Evolutionary conservation across 2,797 vertebrate genomes (phyloP), one percentile per base, ranked within the genome.

Genomic region (Coranthus polyacanthus): DNA sequence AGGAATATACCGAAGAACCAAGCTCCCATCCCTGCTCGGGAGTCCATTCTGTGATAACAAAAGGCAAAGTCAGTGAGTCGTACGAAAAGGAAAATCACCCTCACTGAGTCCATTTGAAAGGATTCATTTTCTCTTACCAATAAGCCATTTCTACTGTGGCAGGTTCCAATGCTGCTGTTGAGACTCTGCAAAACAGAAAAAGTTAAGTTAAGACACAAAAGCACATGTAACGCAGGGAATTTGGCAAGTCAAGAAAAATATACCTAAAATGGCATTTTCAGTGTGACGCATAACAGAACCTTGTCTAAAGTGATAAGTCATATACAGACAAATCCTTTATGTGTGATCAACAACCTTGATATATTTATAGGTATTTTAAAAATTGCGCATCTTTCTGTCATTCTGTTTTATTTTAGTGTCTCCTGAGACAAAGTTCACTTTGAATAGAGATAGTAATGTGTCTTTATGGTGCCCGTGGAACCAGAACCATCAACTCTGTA

Each of bases 1-100:
- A 0, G 97, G 96, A 68, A 97, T 98, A 59, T 99, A 99, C 21
- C 97, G 93, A 71, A 96, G 95, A 36, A 97, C 77, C 43, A 96
- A 77, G 83, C 95, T 96, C 72, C 98, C 96, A 65, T 97, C 97
- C 76, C 95, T 93, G 74, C 92, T 86, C 0, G 94, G 94, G n/a
- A 92, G 87, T 20, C 90, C 95, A 64, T 96, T 95, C 89, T 94
- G 79, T 24, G 29, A 32, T 32, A 78, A 76, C 10, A 69, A 64
- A 84, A 20, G 53, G 61, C 34, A 59, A 6, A 29, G 15, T 46
- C 29, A 34, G 38, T 41, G 13, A 20, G n/a, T 36, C 51, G 54
- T 11, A 34, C 7, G 69, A 51, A 43, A 49, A 66, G 21, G 29
- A 13, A 15, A 53, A n/a, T 11, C 0, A 39, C 39, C 57, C 22